Percentiles rank a stretch among this genome's conserved stretches.
Evolutionary conservation across 2,113 vertebrate species (phyloP).

Genomic region (Ginglymostoma cirratum): DNA sequence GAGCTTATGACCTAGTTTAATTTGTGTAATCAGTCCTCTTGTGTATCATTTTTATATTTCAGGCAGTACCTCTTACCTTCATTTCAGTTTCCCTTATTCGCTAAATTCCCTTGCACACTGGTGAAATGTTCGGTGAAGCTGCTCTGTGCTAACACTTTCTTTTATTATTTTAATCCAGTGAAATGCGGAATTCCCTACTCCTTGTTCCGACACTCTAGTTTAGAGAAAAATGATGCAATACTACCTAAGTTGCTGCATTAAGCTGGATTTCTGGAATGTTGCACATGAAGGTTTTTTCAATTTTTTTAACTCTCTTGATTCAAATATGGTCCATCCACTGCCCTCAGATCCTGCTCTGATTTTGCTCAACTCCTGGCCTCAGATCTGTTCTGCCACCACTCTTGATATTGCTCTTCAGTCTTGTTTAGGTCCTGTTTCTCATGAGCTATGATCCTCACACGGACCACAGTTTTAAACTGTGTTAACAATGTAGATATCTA

Average conservation of each 20-base stretch:
- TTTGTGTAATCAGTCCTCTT: too few relatives aligned
- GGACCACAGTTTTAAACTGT: neutral
- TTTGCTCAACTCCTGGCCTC: neutral
- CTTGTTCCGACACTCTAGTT: neutral
- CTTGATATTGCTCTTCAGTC: neutral
- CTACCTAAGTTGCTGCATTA: too few relatives aligned
- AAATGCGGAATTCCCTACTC: neutral
- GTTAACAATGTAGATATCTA: neutral
- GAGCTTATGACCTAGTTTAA: too few relatives aligned
- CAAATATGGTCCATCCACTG: neutral
- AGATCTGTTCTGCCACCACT: neutral
- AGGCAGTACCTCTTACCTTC: too few relatives aligned
- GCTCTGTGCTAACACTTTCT: neutral
- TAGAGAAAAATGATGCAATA: neutral
- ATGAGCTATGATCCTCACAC: neutral
- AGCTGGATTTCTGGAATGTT: neutral
- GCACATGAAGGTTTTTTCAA: neutral
- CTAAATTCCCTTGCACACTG: too few relatives aligned
- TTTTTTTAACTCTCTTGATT: neutral
- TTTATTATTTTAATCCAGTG: too few relatives aligned
- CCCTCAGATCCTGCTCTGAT: neutral
- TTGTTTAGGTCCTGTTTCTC: neutral
- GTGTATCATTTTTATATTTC: too few relatives aligned
- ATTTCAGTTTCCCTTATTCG: too few relatives aligned
- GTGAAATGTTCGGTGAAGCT: neutral